Evolutionary conservation across 2,888 invertebrate genomes (phyloP).

Genomic region (Raillietiella orientalis): DNA sequence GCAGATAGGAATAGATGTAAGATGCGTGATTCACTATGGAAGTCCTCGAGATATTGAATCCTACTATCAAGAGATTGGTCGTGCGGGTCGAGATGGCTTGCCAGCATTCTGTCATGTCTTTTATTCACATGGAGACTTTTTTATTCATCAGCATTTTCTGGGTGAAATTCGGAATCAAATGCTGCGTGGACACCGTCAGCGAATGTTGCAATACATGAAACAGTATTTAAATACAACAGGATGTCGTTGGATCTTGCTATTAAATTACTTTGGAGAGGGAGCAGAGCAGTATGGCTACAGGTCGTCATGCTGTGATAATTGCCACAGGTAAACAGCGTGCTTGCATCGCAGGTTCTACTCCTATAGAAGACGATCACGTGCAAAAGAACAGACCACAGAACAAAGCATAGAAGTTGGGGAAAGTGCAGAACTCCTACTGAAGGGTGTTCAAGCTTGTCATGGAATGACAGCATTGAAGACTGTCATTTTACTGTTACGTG

Average conservation of each 20-base stretch:
- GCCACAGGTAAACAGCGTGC: too few relatives aligned
- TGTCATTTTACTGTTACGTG: slow-evolving; percentile 14
- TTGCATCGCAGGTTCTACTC: too few relatives aligned
- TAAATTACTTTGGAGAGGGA: slow-evolving; percentile 21
- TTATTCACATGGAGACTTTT: slow-evolving; percentile 17
- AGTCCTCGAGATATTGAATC: slow-evolving; percentile 30
- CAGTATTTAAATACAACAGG: slow-evolving; percentile 18
- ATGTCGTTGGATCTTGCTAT: slow-evolving; percentile 22
- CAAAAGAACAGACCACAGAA: slow-evolving; percentile 8
- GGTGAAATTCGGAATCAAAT: slow-evolving; percentile 10
- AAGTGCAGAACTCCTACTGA: slow-evolving; percentile 18
- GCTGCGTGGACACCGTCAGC: slow-evolving; percentile 14
- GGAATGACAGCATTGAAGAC: slow-evolving; percentile 15
- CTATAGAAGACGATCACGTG: slow-evolving; percentile 6
- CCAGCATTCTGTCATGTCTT: slow-evolving; percentile 24
- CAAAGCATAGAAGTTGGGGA: slow-evolving; percentile 19
- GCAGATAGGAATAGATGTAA: too few relatives aligned
- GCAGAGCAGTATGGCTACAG: slow-evolving; percentile 11
- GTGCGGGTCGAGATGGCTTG: slow-evolving; percentile 34
- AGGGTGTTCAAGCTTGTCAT: slow-evolving; percentile 15
- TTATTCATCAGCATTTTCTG: slow-evolving; percentile 9
- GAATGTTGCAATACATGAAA: slow-evolving; percentile 19
- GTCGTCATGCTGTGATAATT: slow-evolving; percentile 27
- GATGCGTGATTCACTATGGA: slow-evolving; percentile 34
- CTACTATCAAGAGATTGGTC: slow-evolving; percentile 40